A percentile compares a stretch with the other conserved stretches of the same genome.
Evolutionary conservation across 1,140 invertebrate species (phyloP).

Genomic region (Ips nitidus): DNA sequence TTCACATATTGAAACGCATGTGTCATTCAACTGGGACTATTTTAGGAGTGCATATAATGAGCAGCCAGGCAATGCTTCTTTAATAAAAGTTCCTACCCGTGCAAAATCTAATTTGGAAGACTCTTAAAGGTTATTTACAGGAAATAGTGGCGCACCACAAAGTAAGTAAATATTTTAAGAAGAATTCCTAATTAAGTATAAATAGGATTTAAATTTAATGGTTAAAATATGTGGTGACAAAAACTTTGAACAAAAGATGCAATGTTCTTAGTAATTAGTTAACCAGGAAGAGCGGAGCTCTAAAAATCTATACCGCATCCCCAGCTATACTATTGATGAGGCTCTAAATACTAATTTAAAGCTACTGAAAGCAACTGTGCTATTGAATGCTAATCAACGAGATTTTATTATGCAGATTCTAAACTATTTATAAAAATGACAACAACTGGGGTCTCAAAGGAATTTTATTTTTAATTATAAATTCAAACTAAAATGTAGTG

Average conservation of each 20-base stretch:
- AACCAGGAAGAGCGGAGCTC: not conserved
- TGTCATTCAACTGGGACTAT: slow-evolving; percentile 32
- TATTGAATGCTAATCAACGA: not conserved
- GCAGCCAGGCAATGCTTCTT: slow-evolving; percentile 8
- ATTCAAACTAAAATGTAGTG: too few species aligned
- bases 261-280: not conserved
- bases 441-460: too few species aligned
- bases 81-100: slow-evolving; percentile 8
- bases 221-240: not conserved
- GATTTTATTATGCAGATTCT: not conserved
- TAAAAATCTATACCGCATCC: not conserved
- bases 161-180: not conserved
- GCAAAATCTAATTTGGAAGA: slow-evolving; percentile 24
- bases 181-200: not conserved
- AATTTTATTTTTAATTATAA: too few species aligned
- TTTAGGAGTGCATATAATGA: slow-evolving; percentile 25
- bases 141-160: slow-evolving; percentile 5
- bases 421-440: not conserved
- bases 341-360: not conserved
- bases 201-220: not conserved
- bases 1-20: slow-evolving; percentile 22
- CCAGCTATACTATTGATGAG: not conserved
- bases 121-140: slow-evolving; percentile 21
- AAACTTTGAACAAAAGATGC: not conserved
- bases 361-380: not conserved